phyloP scores from a whole-genome alignment of 35 echinoderm and acorn worm genomes.

The Amphiura filiformis region DNA sequence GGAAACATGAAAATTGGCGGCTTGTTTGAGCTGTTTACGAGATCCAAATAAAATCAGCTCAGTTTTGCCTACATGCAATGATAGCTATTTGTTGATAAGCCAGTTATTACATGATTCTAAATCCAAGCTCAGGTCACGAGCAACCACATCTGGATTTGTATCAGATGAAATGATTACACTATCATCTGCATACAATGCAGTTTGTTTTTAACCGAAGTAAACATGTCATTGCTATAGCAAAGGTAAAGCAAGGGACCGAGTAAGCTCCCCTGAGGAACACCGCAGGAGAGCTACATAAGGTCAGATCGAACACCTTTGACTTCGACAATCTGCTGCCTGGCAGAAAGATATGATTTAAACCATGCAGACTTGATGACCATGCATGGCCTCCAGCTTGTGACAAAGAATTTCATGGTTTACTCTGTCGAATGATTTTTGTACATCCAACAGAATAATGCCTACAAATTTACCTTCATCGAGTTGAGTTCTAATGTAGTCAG shows the following conservation, averaged over 20 bases:
- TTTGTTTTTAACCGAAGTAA: neutral
- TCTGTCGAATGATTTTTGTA: neutral
- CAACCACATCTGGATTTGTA: too few relatives aligned
- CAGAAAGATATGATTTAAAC: neutral
- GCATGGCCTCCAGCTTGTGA: neutral
- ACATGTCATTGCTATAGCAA: neutral
- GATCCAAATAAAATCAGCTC: too few relatives aligned
- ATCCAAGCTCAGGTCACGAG: too few relatives aligned
- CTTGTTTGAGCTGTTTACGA: too few relatives aligned
- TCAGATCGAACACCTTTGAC: neutral
- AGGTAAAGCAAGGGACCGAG: neutral
- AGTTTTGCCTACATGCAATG: too few relatives aligned
- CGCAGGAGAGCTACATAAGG: neutral
- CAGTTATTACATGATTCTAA: too few relatives aligned
- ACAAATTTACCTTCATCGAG: neutral
- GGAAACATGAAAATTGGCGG: slow-evolving; percentile 13
- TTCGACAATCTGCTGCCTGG: neutral
- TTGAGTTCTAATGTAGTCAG: neutral
- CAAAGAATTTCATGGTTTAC: neutral
- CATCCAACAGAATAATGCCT: neutral
- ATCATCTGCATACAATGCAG: neutral
- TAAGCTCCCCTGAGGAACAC: neutral
- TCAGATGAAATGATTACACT: neutral
- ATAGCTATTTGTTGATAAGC: too few relatives aligned
- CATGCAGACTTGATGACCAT: neutral